Percentiles rank a stretch among this genome's conserved stretches.
Conservation (phyloP, 2,113 vertebrate genomes). For the Scophthalmus maximus region DNA sequence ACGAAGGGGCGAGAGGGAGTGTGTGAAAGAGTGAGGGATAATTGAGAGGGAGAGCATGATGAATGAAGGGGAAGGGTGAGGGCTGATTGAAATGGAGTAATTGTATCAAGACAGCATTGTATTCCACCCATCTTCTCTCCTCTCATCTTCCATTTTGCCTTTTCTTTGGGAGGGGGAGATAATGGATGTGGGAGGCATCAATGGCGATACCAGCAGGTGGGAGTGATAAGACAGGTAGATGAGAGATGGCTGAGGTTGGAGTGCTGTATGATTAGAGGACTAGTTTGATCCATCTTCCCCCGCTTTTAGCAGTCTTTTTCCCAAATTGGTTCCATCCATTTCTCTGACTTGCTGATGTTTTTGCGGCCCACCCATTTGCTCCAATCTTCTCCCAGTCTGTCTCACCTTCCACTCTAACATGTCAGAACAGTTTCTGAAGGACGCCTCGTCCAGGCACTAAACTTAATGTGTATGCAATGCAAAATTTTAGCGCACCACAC, state of each 20-base stretch:
- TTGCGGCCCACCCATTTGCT: too few species aligned
- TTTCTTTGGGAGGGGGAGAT: conserved; percentile 6
- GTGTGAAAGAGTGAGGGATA: conserved; percentile 44
- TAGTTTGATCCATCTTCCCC: not conserved
- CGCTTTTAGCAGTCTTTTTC: conserved; percentile 3
- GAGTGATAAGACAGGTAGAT: conserved; percentile 6
- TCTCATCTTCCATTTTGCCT: conserved; percentile 38
- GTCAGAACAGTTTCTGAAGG: too few species aligned
- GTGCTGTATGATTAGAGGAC: conserved; percentile 22
- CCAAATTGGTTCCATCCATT: not conserved
- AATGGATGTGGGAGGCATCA: conserved; percentile 32
- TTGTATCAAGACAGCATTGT: conserved; percentile 42
- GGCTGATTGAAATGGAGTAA: conserved; percentile 58
- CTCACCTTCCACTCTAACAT: not conserved
- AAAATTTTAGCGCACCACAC: too few species aligned
- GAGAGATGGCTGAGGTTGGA: conserved; percentile 7
- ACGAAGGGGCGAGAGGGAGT: conserved; percentile 10
- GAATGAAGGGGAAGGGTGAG: conserved; percentile 51
- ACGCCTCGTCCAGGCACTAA: too few species aligned
- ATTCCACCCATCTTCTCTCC: conserved; percentile 29
- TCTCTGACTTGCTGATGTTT: not conserved
- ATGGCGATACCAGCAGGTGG: conserved; percentile 16
- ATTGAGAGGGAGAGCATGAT: conserved; percentile 58
- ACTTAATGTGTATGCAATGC: too few species aligned
- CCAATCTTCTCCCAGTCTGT: not conserved